Conservation (phyloP, 92 coral and sea anemone species). For the Porites cylindrica region DNA sequence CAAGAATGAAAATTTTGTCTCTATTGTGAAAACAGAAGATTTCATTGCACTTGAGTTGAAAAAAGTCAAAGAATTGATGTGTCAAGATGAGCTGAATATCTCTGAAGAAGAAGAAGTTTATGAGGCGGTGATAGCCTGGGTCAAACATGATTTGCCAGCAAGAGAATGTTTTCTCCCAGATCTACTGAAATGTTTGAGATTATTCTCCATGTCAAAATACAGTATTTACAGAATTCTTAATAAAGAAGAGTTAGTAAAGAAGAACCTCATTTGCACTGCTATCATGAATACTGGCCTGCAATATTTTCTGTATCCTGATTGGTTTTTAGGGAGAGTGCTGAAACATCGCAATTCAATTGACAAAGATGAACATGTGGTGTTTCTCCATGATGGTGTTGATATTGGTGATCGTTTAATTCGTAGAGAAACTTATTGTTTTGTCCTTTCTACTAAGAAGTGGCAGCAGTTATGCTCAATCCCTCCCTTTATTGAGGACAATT, state of each 20-base stretch:
- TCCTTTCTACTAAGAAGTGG: neutral
- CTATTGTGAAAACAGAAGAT: slow-evolving; percentile 77
- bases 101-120: slow-evolving; percentile 82
- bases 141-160: slow-evolving; percentile 73
- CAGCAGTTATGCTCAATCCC: neutral
- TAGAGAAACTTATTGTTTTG: neutral
- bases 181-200: slow-evolving; percentile 11
- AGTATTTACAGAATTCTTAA: neutral
- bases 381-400: neutral
- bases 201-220: slow-evolving; percentile 23
- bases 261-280: neutral
- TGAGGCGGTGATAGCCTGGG: slow-evolving; percentile 91
- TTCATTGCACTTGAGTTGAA: slow-evolving; percentile 81
- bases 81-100: slow-evolving; percentile 86
- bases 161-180: slow-evolving; percentile 23
- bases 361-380: neutral
- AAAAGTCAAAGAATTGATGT: slow-evolving; percentile 79
- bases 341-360: neutral
- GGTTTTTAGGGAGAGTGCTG: neutral
- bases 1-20: neutral
- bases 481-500: neutral
- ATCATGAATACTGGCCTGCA: slow-evolving; percentile 16
- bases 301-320: slow-evolving; percentile 42
- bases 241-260: neutral
- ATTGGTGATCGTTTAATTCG: neutral